Conservation (phyloP, 1,140 invertebrate species). For the Cydia splendana region DNA sequence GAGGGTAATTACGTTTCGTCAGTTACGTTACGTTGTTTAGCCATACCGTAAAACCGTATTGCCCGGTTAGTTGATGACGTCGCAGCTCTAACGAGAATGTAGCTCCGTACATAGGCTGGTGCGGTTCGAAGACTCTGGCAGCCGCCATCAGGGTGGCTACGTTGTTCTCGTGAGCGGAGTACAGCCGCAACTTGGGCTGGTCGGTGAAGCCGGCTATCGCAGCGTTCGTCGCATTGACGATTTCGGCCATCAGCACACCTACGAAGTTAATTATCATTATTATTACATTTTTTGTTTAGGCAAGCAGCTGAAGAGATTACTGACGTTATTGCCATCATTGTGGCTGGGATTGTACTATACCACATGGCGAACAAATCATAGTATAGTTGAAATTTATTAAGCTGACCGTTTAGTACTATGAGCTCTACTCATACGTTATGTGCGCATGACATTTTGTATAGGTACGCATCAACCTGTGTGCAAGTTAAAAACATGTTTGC, state of each 20-base stretch:
- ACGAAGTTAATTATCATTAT: neutral
- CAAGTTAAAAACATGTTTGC: too few species aligned
- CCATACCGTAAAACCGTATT: conserved; percentile 63
- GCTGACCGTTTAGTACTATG: too few species aligned
- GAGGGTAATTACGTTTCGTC: too few species aligned
- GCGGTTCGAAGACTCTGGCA: conserved; percentile 82
- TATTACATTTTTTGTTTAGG: too few species aligned
- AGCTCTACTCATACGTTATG: too few species aligned
- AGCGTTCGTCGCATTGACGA: conserved; percentile 75
- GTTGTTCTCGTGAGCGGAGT: conserved; percentile 86
- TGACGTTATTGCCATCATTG: neutral
- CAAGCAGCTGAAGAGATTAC: neutral
- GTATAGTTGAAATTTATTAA: too few species aligned
- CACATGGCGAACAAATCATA: too few species aligned
- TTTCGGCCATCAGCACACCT: conserved; percentile 80
- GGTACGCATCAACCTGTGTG: too few species aligned
- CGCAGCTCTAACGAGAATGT: conserved; percentile 72
- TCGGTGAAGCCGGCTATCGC: conserved; percentile 60
- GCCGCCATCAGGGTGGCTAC: conserved; percentile 83
- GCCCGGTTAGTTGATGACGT: conserved; percentile 42
- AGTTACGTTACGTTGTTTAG: neutral
- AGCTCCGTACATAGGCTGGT: conserved; percentile 80
- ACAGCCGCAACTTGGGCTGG: conserved; percentile 79
- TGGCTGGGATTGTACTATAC: too few species aligned
- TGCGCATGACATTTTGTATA: too few species aligned